Conservation (phyloP, 1,140 invertebrate genomes). For the Apocrypta bakeri region DNA sequence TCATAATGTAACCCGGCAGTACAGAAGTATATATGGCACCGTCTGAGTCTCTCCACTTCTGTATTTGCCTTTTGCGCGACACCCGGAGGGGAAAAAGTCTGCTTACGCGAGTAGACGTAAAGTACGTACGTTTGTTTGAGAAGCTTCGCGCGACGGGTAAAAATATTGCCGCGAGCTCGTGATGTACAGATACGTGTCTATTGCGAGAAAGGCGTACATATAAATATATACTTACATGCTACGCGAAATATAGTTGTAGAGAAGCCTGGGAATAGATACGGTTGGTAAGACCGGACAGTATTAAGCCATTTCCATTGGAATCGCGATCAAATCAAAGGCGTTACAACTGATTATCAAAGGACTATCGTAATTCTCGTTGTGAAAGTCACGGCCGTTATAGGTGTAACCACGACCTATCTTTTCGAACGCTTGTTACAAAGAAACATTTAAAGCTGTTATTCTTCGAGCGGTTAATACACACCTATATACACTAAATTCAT, state of each 20-base stretch:
- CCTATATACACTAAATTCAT: background rate
- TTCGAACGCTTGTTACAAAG: background rate
- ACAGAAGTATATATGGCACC: no score
- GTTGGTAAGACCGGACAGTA: background rate
- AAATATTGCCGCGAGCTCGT: background rate
- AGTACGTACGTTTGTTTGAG: background rate
- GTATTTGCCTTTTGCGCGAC: conserved; percentile 3
- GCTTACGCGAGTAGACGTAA: background rate
- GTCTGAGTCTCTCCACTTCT: background rate
- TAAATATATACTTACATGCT: no score
- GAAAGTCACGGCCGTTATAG: background rate
- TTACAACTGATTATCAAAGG: background rate
- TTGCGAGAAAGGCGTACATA: background rate
- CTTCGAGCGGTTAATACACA: background rate
- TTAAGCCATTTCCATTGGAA: background rate
- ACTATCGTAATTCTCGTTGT: background rate
- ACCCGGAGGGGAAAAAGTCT: background rate
- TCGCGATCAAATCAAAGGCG: no score
- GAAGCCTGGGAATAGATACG: no score
- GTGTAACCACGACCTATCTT: no score
- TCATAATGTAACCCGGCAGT: conserved; percentile 8
- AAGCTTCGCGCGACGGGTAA: background rate
- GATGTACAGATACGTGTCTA: background rate
- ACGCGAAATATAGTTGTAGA: no score
- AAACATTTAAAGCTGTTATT: background rate